These are phyloP conservation scores for Plutomurus gul DNA, from an alignment of 1,140 invertebrate species.

Conservation along the genomic window DNA sequence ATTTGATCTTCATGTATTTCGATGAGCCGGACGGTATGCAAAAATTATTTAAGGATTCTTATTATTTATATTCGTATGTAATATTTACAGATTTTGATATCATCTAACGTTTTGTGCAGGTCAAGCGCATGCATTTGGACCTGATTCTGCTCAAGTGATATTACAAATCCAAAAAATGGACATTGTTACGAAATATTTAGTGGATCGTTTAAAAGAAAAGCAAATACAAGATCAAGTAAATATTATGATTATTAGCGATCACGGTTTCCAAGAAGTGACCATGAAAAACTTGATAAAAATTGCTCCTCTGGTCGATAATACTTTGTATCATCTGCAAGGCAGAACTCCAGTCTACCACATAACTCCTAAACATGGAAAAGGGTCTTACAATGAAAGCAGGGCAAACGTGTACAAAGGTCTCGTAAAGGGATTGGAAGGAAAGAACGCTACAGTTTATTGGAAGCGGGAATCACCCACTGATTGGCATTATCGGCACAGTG, in stretches of 20 bases:
- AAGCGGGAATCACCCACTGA: constrained; percentile 64
- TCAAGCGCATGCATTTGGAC: background rate
- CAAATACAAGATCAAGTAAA: background rate
- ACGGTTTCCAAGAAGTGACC: constrained; percentile 61
- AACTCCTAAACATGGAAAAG: constrained; percentile 59
- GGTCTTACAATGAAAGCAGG: background rate
- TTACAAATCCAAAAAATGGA: background rate
- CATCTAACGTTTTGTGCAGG: too few species aligned
- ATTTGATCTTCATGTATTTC: constrained; percentile 7
- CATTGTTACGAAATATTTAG: background rate
- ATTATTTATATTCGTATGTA: too few species aligned
- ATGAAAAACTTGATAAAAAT: constrained; percentile 61
- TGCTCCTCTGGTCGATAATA: constrained; percentile 60
- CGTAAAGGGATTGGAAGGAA: too few species aligned
- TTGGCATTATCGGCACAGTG: constrained; percentile 63
- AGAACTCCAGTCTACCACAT: constrained; percentile 62
- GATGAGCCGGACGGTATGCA: background rate
- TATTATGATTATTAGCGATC: background rate
- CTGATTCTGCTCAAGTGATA: background rate
- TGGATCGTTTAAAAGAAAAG: background rate
- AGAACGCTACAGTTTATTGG: constrained; percentile 64
- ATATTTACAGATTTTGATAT: too few species aligned
- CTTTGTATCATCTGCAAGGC: constrained; percentile 60
- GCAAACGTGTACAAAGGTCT: constrained; percentile 53
- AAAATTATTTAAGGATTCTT: too few species aligned